Evolutionary conservation across 2,888 invertebrate species (phyloP).

Genomic region (Azorinus chamasolen): DNA sequence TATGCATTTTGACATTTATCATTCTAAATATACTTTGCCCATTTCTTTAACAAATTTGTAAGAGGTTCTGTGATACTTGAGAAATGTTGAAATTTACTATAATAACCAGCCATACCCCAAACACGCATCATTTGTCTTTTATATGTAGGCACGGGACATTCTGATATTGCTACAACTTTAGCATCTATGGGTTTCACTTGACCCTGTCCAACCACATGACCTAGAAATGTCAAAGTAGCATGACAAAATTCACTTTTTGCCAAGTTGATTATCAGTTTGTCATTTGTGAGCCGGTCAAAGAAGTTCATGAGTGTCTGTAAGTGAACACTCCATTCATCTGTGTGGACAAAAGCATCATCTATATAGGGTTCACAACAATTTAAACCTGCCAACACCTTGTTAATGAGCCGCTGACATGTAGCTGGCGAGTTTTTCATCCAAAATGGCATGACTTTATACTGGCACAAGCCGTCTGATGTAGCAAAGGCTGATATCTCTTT

Average conservation of each 20-base stretch:
- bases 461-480: too few relatives aligned
- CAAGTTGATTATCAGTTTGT: too few relatives aligned
- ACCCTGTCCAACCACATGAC: too few relatives aligned
- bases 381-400: too few relatives aligned
- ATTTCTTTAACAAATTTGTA: constrained; percentile 12
- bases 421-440: constrained; percentile 63
- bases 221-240: constrained; percentile 32
- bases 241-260: too few relatives aligned
- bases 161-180: too few relatives aligned
- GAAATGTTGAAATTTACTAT: constrained; percentile 53
- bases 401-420: too few relatives aligned
- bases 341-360: constrained; percentile 56
- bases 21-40: constrained; percentile 7
- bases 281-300: too few relatives aligned
- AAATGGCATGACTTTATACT: too few relatives aligned
- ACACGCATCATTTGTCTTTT: constrained; percentile 53
- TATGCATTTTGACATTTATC: constrained; percentile 12
- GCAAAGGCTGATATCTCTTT: too few relatives aligned
- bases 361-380: constrained; percentile 51
- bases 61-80: too few relatives aligned
- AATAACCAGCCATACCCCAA: constrained; percentile 54
- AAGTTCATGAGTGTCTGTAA: constrained; percentile 15
- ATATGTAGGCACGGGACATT: constrained; percentile 33
- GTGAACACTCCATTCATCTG: constrained; percentile 41
- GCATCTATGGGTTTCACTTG: too few relatives aligned